Percentiles rank a stretch among this genome's conserved stretches.
Evolutionary conservation across 1,140 invertebrate species (phyloP).

Genomic region (Pogonomyrmex barbatus): DNA sequence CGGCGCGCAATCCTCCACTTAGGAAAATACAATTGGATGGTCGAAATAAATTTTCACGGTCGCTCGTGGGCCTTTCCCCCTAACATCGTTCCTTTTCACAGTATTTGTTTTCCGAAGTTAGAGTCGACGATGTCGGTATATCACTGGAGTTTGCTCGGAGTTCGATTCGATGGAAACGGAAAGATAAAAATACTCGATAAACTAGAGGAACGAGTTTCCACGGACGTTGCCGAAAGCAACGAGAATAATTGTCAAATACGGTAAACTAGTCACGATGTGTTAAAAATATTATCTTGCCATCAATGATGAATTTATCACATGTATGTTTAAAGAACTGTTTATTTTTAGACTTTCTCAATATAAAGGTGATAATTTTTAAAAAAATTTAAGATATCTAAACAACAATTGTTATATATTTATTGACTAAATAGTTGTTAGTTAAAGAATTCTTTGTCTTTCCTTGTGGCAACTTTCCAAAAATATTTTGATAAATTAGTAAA

Average conservation of each 20-base stretch:
- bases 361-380: background rate
- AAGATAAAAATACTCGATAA: conserved; percentile 65
- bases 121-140: conserved; percentile 72
- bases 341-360: background rate
- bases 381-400: background rate
- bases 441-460: background rate
- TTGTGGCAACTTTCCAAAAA: background rate
- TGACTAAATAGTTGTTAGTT: background rate
- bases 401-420: background rate
- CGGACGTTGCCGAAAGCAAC: conserved; percentile 20
- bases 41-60: conserved; percentile 77
- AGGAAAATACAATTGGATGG: conserved; percentile 81
- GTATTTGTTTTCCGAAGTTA: conserved; percentile 64
- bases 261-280: conserved; percentile 14
- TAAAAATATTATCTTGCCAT: conserved; percentile 21
- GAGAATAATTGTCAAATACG: conserved; percentile 49
- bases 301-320: conserved; percentile 1
- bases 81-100: conserved; percentile 29
- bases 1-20: conserved; percentile 78
- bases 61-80: background rate
- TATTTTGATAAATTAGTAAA: background rate
- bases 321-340: background rate
- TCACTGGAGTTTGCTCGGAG: conserved; percentile 50
- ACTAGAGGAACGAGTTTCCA: conserved; percentile 47
- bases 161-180: conserved; percentile 49